These are phyloP conservation scores for Carcharodon carcharias DNA, from an alignment of 2,797 vertebrate genomes.

Conservation along the genomic window DNA sequence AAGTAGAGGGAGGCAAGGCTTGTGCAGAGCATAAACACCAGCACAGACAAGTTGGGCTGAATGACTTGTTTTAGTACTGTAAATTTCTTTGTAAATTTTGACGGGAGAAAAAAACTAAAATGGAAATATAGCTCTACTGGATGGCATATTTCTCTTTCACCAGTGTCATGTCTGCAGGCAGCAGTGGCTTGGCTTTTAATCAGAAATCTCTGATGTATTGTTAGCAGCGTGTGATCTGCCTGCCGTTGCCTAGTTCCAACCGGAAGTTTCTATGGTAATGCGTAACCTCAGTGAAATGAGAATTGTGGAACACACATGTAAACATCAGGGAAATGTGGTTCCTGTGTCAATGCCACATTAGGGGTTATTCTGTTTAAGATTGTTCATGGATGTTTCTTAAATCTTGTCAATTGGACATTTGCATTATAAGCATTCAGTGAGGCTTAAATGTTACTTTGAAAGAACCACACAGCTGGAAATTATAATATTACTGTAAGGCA, in stretches of 20 bases:
- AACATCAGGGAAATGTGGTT: not conserved
- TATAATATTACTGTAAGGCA: not conserved
- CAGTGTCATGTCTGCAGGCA: not conserved
- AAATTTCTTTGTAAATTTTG: not conserved
- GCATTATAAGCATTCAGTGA: not conserved
- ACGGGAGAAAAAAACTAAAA: not conserved
- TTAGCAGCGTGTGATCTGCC: slow-evolving; percentile 22
- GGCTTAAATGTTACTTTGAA: not conserved
- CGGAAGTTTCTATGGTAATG: slow-evolving; percentile 36
- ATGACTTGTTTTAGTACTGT: not conserved
- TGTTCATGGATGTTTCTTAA: not conserved
- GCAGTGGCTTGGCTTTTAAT: slow-evolving; percentile 27
- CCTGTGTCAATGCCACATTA: not conserved
- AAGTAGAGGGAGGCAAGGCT: not conserved
- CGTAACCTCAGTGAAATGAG: slow-evolving; percentile 21
- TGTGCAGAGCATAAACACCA: not conserved
- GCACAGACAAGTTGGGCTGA: not conserved
- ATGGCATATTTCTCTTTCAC: not conserved
- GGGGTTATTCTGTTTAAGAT: not conserved
- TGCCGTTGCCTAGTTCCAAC: slow-evolving; percentile 31
- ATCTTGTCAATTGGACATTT: not conserved
- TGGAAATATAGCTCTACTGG: not conserved
- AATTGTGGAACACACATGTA: not conserved
- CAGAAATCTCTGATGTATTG: slow-evolving; percentile 33
- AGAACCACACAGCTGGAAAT: not conserved